Base-by-base conservation (phyloP, 2,113 vertebrate genomes). In the Dicaeum eximium region DNA sequence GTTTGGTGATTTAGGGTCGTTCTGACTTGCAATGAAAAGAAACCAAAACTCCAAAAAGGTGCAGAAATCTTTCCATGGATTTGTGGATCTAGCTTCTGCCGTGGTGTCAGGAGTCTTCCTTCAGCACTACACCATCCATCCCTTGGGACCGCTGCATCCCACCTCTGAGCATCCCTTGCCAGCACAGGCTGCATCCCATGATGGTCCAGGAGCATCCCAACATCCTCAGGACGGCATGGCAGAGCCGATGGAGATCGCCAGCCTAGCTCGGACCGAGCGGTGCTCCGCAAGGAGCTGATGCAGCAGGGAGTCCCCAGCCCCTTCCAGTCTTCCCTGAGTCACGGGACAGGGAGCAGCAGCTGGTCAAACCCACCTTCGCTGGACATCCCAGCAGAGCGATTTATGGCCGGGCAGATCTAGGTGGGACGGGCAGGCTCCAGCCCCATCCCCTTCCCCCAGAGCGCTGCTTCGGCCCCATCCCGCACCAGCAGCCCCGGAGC, bases 401-500 rank as follows among this genome's bases (percentile, higher is more conserved):
- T 15, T 3, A 21, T 0, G 14, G 5, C 62, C 3, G 62, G 16
- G 45, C 35, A 33, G 45, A 71, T n/a, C 9, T 61, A 1, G 0
- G 0, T 1, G 47, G 40, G 15, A 45, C 0, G 16, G 7, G 50
- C 17, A 7, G 53, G 7, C 30, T 13, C 27, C 13, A 4, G 16
- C 45, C 31, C 40, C 5, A 5, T 22, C 77, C 56, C 3, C 1
- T 48, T 33, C 12, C 44, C 31, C 8, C 33, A 3, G 14, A 9
- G 1, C 0, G 4, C 71, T 7, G 5, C n/a, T 18, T 7, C 2
- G 0, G 44, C 31, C 27, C n/a, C 54, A 0, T 1, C 15, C 1
- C 2, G 0, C 31, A 1, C 7, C 7, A 5, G 0, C 4, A 15
- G 21, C 10, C 19, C 15, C 35, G 16, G 11, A 9, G 20, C 10